These are phyloP conservation scores for Drosophila lacteicornis DNA, from an alignment of 1,140 invertebrate species.

Conservation along the genomic window DNA sequence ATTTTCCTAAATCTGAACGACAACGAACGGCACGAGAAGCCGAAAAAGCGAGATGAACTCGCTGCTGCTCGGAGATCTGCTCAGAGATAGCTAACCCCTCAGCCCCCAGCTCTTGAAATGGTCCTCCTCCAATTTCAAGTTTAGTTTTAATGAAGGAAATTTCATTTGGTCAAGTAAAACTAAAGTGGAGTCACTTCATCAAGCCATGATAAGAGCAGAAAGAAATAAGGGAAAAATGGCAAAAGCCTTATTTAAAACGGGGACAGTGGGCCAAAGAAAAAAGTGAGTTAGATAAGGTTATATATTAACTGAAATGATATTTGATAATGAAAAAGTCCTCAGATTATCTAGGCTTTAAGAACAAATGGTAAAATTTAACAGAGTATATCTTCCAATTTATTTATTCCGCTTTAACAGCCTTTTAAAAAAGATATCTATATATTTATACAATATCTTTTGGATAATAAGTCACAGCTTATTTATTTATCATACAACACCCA, in stretches of 20 bases:
- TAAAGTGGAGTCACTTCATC: constrained; percentile 50
- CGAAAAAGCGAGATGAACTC: constrained; percentile 47
- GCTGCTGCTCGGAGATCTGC: constrained; percentile 19
- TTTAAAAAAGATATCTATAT: no score
- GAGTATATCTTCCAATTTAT: no score
- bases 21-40: constrained; percentile 22
- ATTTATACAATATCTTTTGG: no score
- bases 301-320: background rate
- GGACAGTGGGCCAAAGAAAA: background rate
- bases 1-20: constrained; percentile 73
- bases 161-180: constrained; percentile 59
- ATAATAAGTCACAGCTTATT: no score
- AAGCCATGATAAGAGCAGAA: constrained; percentile 28
- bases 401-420: no score
- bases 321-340: no score
- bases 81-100: constrained; percentile 38
- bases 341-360: no score
- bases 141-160: constrained; percentile 76
- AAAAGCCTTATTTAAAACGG: background rate
- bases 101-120: background rate
- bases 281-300: background rate
- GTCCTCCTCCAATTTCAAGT: constrained; percentile 34
- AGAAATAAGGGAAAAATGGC: background rate
- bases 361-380: no score
- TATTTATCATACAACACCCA: no score